Evolutionary conservation across 2,797 vertebrate genomes (phyloP).

Genomic region (Clamator glandarius): DNA sequence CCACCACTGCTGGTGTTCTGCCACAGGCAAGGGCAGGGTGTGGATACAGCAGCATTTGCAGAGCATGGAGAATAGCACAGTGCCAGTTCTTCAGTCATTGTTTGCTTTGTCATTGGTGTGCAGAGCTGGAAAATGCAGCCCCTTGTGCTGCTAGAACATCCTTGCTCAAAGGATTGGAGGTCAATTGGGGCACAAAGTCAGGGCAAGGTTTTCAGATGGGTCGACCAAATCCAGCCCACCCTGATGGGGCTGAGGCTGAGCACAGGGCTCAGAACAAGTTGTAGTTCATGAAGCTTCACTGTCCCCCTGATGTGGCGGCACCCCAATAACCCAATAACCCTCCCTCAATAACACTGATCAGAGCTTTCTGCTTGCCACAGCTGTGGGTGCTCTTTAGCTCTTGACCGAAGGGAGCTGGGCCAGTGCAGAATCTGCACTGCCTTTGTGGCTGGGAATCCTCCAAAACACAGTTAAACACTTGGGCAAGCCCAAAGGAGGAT

Average conservation of each 20-base stretch:
- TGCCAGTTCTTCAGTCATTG: background rate
- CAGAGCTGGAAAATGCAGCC: background rate
- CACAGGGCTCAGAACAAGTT: background rate
- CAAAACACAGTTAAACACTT: background rate
- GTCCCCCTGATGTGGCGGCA: background rate
- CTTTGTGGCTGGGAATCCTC: background rate
- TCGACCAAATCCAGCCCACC: accelerated
- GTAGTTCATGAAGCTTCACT: accelerated
- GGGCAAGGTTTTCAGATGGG: background rate
- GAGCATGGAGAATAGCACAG: background rate
- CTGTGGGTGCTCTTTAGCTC: background rate
- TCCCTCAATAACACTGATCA: accelerated
- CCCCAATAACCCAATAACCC: background rate
- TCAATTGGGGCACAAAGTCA: background rate
- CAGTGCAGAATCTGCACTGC: background rate
- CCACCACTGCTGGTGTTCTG: background rate
- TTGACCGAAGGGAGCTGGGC: background rate
- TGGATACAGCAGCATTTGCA: accelerated
- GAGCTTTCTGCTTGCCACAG: background rate
- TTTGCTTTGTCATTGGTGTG: accelerated
- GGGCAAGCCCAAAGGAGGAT: background rate
- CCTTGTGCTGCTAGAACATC: background rate
- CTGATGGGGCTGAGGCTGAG: background rate
- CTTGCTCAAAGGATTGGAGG: background rate
- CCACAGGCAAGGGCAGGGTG: background rate